Evolutionary conservation across 35 echinoderm and acorn worm species (phyloP).

Genomic region (Chiridota heheva): DNA sequence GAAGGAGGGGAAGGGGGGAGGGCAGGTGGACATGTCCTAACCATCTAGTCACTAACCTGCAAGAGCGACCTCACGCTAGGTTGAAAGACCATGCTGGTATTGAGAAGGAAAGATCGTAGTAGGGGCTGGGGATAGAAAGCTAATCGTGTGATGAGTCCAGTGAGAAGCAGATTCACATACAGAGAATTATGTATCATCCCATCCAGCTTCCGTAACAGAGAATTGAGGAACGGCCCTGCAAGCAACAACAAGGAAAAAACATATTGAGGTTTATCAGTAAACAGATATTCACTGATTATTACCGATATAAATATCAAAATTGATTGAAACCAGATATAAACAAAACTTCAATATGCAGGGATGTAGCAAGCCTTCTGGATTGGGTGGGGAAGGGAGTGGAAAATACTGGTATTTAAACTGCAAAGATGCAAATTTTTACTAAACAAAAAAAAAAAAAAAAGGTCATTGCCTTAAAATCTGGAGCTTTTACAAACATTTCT

Average conservation of each 20-base stretch:
- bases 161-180: conserved; percentile 86
- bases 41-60: conserved; percentile 85
- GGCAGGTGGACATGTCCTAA: background rate
- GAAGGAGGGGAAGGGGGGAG: background rate
- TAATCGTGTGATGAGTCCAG: conserved; percentile 79
- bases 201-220: conserved; percentile 78
- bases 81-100: conserved; percentile 93
- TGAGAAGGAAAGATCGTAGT: conserved; percentile 85
- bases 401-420: too few species aligned
- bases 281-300: too few species aligned
- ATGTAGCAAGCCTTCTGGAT: too few species aligned
- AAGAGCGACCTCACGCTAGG: conserved; percentile 86
- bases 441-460: too few species aligned
- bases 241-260: conserved; percentile 7
- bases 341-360: too few species aligned
- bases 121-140: conserved; percentile 95
- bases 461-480: too few species aligned
- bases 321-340: too few species aligned
- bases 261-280: background rate
- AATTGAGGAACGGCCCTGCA: conserved; percentile 80
- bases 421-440: too few species aligned
- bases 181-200: conserved; percentile 87
- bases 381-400: too few species aligned
- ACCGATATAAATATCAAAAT: too few species aligned
- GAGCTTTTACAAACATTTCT: too few species aligned